Percentiles rank a stretch among this genome's conserved stretches.
These are phyloP conservation scores for Nothobranchius furzeri DNA, from an alignment of 2,113 vertebrate species.

Conservation along the genomic window DNA sequence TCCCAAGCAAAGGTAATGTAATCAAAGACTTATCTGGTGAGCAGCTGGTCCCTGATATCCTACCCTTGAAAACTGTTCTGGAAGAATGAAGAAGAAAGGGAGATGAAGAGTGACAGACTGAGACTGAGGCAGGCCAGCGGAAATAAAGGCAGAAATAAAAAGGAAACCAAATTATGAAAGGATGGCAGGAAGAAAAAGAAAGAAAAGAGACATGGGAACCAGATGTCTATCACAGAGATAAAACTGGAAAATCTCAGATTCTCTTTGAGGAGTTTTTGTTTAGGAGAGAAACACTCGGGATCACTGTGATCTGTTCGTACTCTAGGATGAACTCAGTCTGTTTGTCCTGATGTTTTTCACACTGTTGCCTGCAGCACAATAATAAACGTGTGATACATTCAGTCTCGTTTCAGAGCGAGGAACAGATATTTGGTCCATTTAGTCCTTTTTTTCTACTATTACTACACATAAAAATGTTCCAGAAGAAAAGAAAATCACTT, in stretches of 20 bases:
- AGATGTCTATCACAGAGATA: conserved; percentile 47
- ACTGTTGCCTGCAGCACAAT: conserved; percentile 2
- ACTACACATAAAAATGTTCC: not conserved
- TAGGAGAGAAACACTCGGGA: not conserved
- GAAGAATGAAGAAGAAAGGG: conserved; percentile 38
- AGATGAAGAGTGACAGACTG: conserved; percentile 12
- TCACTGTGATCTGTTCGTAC: not conserved
- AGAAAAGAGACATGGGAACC: conserved; percentile 36
- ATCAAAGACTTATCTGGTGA: conserved; percentile 78
- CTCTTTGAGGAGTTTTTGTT: conserved; percentile 10
- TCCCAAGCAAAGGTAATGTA: conserved; percentile 80
- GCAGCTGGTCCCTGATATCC: conserved; percentile 82
- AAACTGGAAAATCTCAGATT: conserved; percentile 1
- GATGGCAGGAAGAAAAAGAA: conserved; percentile 32
- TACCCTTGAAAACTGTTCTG: conserved; percentile 83
- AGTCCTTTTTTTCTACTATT: not conserved
- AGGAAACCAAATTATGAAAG: conserved; percentile 33
- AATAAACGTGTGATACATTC: no score
- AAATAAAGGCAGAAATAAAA: conserved; percentile 21
- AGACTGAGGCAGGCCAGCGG: not conserved
- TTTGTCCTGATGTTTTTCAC: conserved; percentile 22
- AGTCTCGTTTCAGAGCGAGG: no score
- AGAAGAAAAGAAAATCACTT: not conserved
- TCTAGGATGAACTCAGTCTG: conserved; percentile 26
- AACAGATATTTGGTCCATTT: not conserved